A percentile compares a stretch with the other conserved stretches of the same genome.
Evolutionary conservation across 2,113 vertebrate species (phyloP).

Genomic region (Hirundichthys speculiger): DNA sequence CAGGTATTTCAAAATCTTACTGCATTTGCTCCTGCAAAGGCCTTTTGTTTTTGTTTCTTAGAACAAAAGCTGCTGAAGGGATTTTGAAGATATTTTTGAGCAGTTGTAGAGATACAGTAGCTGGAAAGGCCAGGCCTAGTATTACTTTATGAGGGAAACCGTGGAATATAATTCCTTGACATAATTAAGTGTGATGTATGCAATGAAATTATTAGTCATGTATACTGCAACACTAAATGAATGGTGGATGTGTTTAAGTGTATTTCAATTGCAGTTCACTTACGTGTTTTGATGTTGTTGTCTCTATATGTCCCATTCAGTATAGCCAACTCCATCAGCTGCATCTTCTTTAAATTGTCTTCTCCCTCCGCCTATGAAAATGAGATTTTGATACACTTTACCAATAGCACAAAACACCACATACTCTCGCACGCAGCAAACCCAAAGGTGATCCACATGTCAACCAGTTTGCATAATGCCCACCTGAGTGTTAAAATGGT

Average conservation of each 20-base stretch:
- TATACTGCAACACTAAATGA: slow-evolving; percentile 5
- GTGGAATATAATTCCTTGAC: slow-evolving; percentile 1
- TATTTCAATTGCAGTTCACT: slow-evolving; percentile 46
- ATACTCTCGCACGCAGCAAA: neutral
- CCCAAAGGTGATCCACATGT: slow-evolving; percentile 20
- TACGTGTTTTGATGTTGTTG: slow-evolving; percentile 85
- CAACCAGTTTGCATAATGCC: slow-evolving; percentile 19
- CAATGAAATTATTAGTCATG: slow-evolving; percentile 20
- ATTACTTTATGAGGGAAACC: too few relatives aligned
- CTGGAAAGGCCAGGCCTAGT: too few relatives aligned
- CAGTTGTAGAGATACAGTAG: too few relatives aligned
- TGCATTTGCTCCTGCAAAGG: too few relatives aligned
- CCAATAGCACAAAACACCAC: neutral
- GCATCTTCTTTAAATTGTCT: slow-evolving; percentile 88
- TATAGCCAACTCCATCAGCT: slow-evolving; percentile 86
- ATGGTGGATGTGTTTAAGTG: neutral
- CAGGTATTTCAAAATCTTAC: too few relatives aligned
- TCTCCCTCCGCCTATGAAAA: slow-evolving; percentile 82
- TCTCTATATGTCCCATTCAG: slow-evolving; percentile 88
- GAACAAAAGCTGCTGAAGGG: too few relatives aligned
- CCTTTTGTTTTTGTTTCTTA: too few relatives aligned
- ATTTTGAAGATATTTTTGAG: too few relatives aligned
- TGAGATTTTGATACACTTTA: slow-evolving; percentile 2
- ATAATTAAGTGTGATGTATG: slow-evolving; percentile 8
- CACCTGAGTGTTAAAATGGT: slow-evolving; percentile 12